Percentiles rank a stretch among this genome's conserved stretches.
phyloP scores from a whole-genome alignment of 2,113 vertebrate genomes.

The Chaetura pelagica region DNA sequence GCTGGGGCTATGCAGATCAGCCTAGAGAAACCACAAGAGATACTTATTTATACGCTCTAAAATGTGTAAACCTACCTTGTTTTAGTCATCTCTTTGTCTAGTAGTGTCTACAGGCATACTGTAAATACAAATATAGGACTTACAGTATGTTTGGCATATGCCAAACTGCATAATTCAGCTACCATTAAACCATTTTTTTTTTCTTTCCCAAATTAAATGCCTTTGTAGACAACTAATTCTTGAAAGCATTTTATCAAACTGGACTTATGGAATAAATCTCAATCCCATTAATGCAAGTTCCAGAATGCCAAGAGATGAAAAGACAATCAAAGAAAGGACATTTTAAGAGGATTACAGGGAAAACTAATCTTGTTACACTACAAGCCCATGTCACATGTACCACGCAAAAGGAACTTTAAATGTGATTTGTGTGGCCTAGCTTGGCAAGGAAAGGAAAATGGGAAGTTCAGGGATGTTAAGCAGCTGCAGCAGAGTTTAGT shows the following conservation, averaged over 20 bases:
- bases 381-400: slow-evolving; percentile 17
- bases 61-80: background rate
- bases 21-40: background rate
- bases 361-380: slow-evolving; percentile 51
- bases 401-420: background rate
- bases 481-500: background rate
- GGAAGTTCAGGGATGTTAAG: background rate
- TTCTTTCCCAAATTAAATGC: background rate
- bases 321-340: slow-evolving; percentile 38
- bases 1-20: background rate
- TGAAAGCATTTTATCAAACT: slow-evolving; percentile 33
- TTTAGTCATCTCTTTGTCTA: background rate
- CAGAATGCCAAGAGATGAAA: slow-evolving; percentile 44
- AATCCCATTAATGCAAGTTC: slow-evolving; percentile 40
- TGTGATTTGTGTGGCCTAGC: background rate
- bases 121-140: background rate
- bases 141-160: background rate
- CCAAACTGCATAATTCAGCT: background rate
- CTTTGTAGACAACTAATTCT: slow-evolving; percentile 20
- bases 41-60: background rate
- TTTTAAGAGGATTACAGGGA: slow-evolving; percentile 56
- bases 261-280: slow-evolving; percentile 13
- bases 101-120: background rate
- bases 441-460: background rate
- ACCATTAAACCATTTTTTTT: background rate